These are phyloP conservation scores for Epinephelus malabaricus DNA, from an alignment of 2,797 vertebrate genomes.

Conservation along the genomic window DNA sequence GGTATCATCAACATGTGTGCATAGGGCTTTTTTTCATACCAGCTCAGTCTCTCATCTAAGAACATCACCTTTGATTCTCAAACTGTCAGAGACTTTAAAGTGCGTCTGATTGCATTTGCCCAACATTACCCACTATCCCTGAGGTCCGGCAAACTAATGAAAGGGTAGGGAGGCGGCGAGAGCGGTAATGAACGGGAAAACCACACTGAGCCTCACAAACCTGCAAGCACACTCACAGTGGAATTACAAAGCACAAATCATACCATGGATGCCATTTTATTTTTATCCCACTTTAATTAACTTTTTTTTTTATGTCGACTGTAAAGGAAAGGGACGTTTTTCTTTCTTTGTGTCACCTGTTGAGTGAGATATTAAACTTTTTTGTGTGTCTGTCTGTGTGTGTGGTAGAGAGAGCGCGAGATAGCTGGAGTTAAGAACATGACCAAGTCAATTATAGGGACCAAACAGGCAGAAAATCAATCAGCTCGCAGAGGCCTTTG, in stretches of 20 bases:
- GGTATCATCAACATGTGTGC: constrained; percentile 5
- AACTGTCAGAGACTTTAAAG: constrained; percentile 46
- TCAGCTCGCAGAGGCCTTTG: constrained; percentile 64
- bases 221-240: constrained; percentile 48
- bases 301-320: constrained; percentile 21
- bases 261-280: constrained; percentile 29
- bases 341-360: constrained; percentile 52
- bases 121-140: constrained; percentile 47
- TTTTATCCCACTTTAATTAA: constrained; percentile 31
- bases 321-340: constrained; percentile 57
- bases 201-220: constrained; percentile 29
- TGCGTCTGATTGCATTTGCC: constrained; percentile 34
- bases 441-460: constrained; percentile 71
- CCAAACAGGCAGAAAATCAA: constrained; percentile 78
- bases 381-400: constrained; percentile 32
- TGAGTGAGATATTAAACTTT: constrained; percentile 36
- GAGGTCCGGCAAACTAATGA: constrained; percentile 52
- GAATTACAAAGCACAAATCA: constrained; percentile 73
- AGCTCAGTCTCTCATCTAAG: constrained; percentile 48
- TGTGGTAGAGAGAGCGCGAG: constrained; percentile 18
- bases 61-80: constrained; percentile 40
- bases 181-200: constrained; percentile 23
- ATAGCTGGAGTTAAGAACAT: constrained; percentile 45
- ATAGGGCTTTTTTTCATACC: constrained; percentile 26
- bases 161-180: constrained; percentile 34